Evolutionary conservation across 2,797 vertebrate genomes (phyloP), one percentile per base, ranked within the genome.

Genomic region (Kryptolebias ocellatus): DNA sequence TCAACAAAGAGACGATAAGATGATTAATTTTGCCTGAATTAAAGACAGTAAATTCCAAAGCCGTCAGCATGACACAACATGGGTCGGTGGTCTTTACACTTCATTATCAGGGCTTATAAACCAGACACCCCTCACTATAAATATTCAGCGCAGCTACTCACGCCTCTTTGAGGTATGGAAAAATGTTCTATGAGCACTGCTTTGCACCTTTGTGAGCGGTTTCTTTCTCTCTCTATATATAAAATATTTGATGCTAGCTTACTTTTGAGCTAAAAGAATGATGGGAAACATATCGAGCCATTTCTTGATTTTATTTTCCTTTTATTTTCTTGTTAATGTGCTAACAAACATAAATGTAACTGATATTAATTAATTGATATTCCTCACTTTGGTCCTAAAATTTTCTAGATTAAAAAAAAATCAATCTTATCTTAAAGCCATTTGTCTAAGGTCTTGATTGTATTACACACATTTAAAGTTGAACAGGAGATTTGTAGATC

Each of bases 61-160:
- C 71, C 24, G 31, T 67, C 60, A 63, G 28, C 37, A 4, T 81
- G 86, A 86, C 80, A 18, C 60, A 55, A 39, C 67, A 67, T 67
- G 72, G 62, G 67, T 86, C 84, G 80, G 45, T 10, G 70, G 51
- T 78, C 78, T 85, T 90, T 81, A 77, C 79, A 88, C 79, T 75
- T 90, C 80, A 80, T 84, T 84, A 86, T 64, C 64, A 51, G 52
- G 47, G 62, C 80, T 79, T 55, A 60, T 80, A 83, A 75, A 80
- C 64, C 66, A 63, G 60, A 69, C 4, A 14, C 53, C 64, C 7
- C 24, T 58, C 27, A 44, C 85, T 89, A 84, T 84, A 81, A 76
- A 88, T 83, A 87, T 83, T 76, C 62, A 51, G 15, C 39, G 39
- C 34, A 68, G 64, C 50, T n/a, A 34, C 72, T 70, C 24, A n/a